These are phyloP conservation scores for Gortyna flavago DNA, from an alignment of 2,888 invertebrate genomes.

Conservation along the genomic window DNA sequence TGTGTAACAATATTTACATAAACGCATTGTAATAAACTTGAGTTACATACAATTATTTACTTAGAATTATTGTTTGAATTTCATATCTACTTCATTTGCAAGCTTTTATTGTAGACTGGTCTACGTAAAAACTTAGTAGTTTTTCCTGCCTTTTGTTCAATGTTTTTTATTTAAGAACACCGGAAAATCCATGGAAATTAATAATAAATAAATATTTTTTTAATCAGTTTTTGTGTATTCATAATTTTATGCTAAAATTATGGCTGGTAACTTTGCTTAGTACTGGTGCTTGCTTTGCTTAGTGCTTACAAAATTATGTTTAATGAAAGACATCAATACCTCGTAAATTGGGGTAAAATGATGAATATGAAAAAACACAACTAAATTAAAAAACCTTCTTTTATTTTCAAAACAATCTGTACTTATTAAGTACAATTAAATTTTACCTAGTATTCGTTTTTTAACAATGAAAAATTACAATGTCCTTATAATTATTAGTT, in stretches of 20 bases:
- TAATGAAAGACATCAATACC: not conserved
- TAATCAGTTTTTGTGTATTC: not conserved
- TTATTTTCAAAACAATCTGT: conserved; percentile 86
- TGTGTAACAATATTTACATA: conserved; percentile 45
- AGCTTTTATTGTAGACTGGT: not conserved
- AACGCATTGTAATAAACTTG: conserved; percentile 52
- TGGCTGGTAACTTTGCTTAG: not conserved
- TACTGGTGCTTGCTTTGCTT: too few species aligned
- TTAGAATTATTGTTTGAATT: conserved; percentile 38
- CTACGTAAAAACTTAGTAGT: not conserved
- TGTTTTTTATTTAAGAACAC: not conserved
- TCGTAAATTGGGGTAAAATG: not conserved
- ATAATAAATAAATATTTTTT: not conserved
- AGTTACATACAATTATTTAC: conserved; percentile 36
- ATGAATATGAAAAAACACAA: conserved; percentile 41
- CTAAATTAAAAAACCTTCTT: conserved; percentile 71
- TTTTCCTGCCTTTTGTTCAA: not conserved
- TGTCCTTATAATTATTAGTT: conserved; percentile 65
- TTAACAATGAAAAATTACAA: conserved; percentile 83
- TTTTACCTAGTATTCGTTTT: conserved; percentile 79
- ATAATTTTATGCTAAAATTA: not conserved
- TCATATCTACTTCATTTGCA: not conserved
- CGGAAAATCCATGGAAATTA: not conserved
- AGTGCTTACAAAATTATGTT: too few species aligned
- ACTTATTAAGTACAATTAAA: conserved; percentile 83